A percentile compares a stretch with the other conserved stretches of the same genome.
These are phyloP conservation scores for Leptopilina syphax DNA, from an alignment of 2,888 invertebrate species.

Conservation along the genomic window DNA sequence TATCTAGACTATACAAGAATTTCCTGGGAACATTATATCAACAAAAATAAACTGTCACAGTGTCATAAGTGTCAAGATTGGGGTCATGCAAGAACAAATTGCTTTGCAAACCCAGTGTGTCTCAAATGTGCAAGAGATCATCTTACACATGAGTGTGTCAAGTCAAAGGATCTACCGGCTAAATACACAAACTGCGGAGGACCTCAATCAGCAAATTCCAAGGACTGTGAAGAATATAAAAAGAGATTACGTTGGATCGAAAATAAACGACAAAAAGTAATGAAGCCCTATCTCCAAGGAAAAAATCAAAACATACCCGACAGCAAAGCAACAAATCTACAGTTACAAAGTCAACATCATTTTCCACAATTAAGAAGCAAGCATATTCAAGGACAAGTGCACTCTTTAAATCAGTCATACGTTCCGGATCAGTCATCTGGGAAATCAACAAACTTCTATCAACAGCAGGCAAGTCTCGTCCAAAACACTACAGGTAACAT, in stretches of 20 bases:
- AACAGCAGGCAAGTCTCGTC: neutral
- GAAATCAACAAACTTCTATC: neutral
- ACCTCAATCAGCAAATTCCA: conserved; percentile 58
- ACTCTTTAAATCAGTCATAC: neutral
- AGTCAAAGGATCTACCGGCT: conserved; percentile 52
- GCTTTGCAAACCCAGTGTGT: conserved; percentile 56
- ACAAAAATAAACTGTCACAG: conserved; percentile 58
- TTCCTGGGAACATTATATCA: conserved; percentile 57
- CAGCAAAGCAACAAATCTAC: neutral
- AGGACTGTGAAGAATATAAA: conserved; percentile 52
- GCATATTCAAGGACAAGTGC: neutral
- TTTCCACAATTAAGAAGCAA: conserved; percentile 12
- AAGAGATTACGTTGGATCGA: conserved; percentile 44
- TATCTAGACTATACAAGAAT: conserved; percentile 53
- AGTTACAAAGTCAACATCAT: neutral
- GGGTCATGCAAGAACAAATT: conserved; percentile 64
- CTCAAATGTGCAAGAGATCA: conserved; percentile 61
- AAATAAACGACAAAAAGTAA: conserved; percentile 9
- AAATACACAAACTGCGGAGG: conserved; percentile 44
- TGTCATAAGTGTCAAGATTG: conserved; percentile 64
- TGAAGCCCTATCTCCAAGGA: neutral
- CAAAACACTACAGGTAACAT: conserved; percentile 1
- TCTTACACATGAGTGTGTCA: conserved; percentile 57
- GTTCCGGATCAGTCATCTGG: neutral
- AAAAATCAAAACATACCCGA: neutral